A percentile compares a stretch with the other conserved stretches of the same genome.
These are phyloP conservation scores for Syngnathus acus DNA, from an alignment of 2,797 vertebrate genomes.

Conservation along the genomic window DNA sequence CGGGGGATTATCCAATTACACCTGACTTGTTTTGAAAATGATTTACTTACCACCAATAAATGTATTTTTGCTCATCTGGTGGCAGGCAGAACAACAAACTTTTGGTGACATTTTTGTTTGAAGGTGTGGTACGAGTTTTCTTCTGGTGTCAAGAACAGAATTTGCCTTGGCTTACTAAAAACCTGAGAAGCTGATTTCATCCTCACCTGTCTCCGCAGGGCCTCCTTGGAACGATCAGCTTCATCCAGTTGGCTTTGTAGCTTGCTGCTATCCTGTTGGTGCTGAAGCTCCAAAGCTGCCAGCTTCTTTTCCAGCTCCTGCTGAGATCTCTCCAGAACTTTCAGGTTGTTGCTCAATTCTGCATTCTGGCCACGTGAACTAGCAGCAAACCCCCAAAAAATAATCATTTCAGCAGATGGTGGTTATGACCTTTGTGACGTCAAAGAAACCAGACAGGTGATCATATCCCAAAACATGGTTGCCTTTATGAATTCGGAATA, in stretches of 20 bases:
- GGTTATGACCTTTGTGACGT: neutral
- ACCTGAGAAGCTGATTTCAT: neutral
- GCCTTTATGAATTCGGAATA: neutral
- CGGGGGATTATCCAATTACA: too few relatives aligned
- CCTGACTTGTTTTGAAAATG: too few relatives aligned
- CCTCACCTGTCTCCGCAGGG: constrained; percentile 83
- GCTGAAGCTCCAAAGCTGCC: constrained; percentile 80
- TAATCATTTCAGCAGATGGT: constrained; percentile 14
- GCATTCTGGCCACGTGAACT: constrained; percentile 85
- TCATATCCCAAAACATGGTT: neutral
- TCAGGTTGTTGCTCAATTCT: constrained; percentile 78
- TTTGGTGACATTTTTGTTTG: neutral
- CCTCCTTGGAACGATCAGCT: constrained; percentile 78
- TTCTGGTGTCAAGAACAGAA: neutral
- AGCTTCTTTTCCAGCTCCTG: constrained; percentile 84
- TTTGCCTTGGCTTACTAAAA: neutral
- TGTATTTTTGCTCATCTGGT: too few relatives aligned
- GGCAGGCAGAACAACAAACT: neutral
- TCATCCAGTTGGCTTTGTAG: constrained; percentile 84
- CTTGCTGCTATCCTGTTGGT: constrained; percentile 76
- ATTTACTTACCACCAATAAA: too few relatives aligned
- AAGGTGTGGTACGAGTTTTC: neutral
- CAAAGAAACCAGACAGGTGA: neutral
- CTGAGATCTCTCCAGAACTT: constrained; percentile 78
- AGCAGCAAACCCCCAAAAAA: constrained; percentile 16